A percentile compares a stretch with the other conserved stretches of the same genome.
These are phyloP conservation scores for Drosophila putrida DNA, from an alignment of 2,888 invertebrate genomes.

Conservation along the genomic window DNA sequence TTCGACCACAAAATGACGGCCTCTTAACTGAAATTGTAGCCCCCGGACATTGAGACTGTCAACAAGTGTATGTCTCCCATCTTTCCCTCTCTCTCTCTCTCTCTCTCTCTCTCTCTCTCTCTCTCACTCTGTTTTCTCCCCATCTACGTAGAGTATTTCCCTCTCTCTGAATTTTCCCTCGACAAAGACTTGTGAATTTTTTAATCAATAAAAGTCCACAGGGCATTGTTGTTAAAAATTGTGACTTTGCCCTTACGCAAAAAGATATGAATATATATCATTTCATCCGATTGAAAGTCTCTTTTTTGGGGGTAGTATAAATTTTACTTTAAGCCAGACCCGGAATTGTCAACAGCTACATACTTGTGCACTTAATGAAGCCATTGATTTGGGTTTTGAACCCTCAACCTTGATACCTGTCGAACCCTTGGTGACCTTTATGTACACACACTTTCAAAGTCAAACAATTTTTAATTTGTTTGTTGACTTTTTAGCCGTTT, in stretches of 20 bases:
- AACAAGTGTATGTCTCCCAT: slow-evolving; percentile 59
- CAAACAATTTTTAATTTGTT: slow-evolving; percentile 68
- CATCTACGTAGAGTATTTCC: neutral
- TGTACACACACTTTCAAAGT: slow-evolving; percentile 6
- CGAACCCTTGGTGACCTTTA: slow-evolving; percentile 44
- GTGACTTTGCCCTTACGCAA: slow-evolving; percentile 29
- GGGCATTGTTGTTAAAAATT: slow-evolving; percentile 75
- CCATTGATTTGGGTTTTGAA: slow-evolving; percentile 58
- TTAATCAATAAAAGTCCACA: slow-evolving; percentile 72
- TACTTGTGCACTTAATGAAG: slow-evolving; percentile 58
- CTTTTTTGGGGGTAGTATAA: slow-evolving; percentile 1
- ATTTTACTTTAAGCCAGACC: neutral
- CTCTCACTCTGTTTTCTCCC: neutral
- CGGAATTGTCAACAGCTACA: slow-evolving; percentile 10
- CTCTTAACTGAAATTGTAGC: slow-evolving; percentile 66
- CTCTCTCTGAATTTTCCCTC: neutral
- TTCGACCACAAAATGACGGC: slow-evolving; percentile 47
- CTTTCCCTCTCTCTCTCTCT: neutral
- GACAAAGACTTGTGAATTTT: slow-evolving; percentile 50
- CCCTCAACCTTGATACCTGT: slow-evolving; percentile 6
- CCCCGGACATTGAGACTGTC: slow-evolving; percentile 55
- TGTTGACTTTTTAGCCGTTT: slow-evolving; percentile 59
- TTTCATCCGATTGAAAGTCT: slow-evolving; percentile 30
- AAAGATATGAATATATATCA: slow-evolving; percentile 65
- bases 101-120: neutral